phyloP scores from a whole-genome alignment of 2,888 invertebrate genomes.

The Tenodera sinensis region DNA sequence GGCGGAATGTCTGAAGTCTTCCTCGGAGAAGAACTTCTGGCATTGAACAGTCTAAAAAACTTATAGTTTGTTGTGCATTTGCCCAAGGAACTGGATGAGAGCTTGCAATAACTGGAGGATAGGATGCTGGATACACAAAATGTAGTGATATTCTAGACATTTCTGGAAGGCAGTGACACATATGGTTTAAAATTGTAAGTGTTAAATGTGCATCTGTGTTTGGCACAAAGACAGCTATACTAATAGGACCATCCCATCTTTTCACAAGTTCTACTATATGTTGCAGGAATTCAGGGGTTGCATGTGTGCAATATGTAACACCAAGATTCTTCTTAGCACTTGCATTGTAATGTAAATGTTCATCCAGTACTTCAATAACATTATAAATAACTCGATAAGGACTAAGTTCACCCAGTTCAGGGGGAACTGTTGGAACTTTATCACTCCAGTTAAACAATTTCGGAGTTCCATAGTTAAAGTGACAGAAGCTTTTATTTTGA shows the following conservation, averaged over 20 bases:
- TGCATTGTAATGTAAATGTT: constrained; percentile 24
- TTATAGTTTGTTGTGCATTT: neutral
- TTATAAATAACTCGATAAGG: constrained; percentile 62
- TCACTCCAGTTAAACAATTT: constrained; percentile 51
- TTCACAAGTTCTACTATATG: constrained; percentile 63
- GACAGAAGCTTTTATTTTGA: constrained; percentile 55
- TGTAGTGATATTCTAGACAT: constrained; percentile 68
- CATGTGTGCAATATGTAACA: constrained; percentile 68
- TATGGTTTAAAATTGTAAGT: constrained; percentile 57
- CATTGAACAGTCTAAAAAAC: constrained; percentile 24
- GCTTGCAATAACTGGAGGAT: constrained; percentile 46
- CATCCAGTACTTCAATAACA: constrained; percentile 50
- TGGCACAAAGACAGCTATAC: constrained; percentile 66
- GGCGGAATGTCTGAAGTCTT: constrained; percentile 34
- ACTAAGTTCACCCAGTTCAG: constrained; percentile 56
- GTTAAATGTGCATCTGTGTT: constrained; percentile 60
- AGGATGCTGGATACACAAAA: constrained; percentile 58
- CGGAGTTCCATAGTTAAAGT: constrained; percentile 59
- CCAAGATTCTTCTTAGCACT: constrained; percentile 41
- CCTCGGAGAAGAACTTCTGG: constrained; percentile 21
- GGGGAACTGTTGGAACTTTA: constrained; percentile 50
- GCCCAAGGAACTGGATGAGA: neutral
- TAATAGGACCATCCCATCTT: constrained; percentile 69
- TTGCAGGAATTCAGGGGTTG: constrained; percentile 66
- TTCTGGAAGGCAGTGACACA: constrained; percentile 63